Conservation (phyloP, 2,113 vertebrate genomes). For the Chloebia gouldiae region DNA sequence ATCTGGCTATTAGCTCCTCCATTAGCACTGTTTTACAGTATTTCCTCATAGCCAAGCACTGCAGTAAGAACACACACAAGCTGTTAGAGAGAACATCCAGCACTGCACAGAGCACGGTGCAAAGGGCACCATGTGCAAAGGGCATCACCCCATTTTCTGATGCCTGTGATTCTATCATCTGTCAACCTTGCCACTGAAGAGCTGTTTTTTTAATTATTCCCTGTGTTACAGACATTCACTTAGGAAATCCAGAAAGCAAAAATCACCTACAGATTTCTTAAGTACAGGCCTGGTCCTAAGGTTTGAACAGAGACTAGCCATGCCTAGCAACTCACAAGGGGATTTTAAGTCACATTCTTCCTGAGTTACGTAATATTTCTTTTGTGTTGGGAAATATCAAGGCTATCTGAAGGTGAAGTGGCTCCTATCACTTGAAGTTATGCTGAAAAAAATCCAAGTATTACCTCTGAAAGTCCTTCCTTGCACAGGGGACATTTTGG, state of each 20-base stretch:
- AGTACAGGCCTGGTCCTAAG: background rate
- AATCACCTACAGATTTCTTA: background rate
- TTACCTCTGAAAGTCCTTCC: constrained; percentile 87
- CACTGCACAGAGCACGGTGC: background rate
- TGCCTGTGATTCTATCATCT: background rate
- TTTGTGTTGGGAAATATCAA: background rate
- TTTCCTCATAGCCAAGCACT: constrained; percentile 87
- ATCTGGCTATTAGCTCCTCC: constrained; percentile 87
- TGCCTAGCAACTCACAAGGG: background rate
- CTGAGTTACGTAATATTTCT: background rate
- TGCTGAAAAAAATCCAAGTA: background rate
- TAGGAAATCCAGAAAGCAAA: background rate
- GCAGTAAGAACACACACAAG: background rate
- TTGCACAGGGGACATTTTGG: constrained; percentile 92
- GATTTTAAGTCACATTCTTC: background rate
- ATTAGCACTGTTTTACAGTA: constrained; percentile 86
- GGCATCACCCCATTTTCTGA: background rate
- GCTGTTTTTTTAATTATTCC: background rate
- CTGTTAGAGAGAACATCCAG: background rate
- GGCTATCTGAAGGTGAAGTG: background rate
- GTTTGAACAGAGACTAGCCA: background rate
- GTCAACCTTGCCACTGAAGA: background rate
- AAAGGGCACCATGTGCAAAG: background rate
- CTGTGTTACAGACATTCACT: background rate
- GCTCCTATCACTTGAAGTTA: background rate